A percentile compares a stretch with the other conserved stretches of the same genome.
These are phyloP conservation scores for Scomber colias DNA, from an alignment of 2,113 vertebrate genomes.

Conservation along the genomic window DNA sequence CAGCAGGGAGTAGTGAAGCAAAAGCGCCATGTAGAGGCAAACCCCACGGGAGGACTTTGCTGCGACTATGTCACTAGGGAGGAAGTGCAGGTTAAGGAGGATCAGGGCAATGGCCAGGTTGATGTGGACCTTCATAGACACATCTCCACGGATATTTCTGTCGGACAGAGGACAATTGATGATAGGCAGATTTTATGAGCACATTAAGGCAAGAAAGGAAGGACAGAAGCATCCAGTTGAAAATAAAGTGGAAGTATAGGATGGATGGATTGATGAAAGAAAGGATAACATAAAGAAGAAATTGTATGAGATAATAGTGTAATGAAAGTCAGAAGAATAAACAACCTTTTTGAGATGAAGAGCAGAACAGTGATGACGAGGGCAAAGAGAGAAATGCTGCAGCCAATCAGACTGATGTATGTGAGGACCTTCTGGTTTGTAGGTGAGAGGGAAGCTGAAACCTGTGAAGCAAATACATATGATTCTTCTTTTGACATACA, in stretches of 20 bases:
- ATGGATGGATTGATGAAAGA: too few relatives aligned
- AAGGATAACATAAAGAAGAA: neutral
- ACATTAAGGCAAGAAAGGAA: neutral
- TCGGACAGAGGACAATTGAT: neutral
- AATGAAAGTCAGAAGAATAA: neutral
- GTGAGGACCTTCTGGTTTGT: slow-evolving; percentile 1
- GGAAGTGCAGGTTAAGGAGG: slow-evolving; percentile 72
- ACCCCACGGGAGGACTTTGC: neutral
- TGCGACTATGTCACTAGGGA: slow-evolving; percentile 38
- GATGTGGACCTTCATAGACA: slow-evolving; percentile 71
- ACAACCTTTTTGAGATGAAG: slow-evolving; percentile 55
- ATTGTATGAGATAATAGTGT: neutral
- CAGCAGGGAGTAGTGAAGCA: slow-evolving; percentile 77
- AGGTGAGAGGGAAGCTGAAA: rapidly evolving
- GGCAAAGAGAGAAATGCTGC: slow-evolving; percentile 55
- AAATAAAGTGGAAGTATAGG: too few relatives aligned
- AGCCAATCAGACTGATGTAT: slow-evolving; percentile 56
- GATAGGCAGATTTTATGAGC: too few relatives aligned
- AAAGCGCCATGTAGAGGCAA: slow-evolving; percentile 59
- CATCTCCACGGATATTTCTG: slow-evolving; percentile 54
- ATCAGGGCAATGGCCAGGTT: slow-evolving; percentile 67
- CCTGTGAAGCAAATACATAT: slow-evolving; percentile 34
- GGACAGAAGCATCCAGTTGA: too few relatives aligned
- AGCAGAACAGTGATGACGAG: slow-evolving; percentile 55
- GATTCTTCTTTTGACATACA: too few relatives aligned